Evolutionary conservation across 2,888 invertebrate genomes (phyloP), one percentile per base, ranked within the genome.

Genomic region (Papilio demoleus): DNA sequence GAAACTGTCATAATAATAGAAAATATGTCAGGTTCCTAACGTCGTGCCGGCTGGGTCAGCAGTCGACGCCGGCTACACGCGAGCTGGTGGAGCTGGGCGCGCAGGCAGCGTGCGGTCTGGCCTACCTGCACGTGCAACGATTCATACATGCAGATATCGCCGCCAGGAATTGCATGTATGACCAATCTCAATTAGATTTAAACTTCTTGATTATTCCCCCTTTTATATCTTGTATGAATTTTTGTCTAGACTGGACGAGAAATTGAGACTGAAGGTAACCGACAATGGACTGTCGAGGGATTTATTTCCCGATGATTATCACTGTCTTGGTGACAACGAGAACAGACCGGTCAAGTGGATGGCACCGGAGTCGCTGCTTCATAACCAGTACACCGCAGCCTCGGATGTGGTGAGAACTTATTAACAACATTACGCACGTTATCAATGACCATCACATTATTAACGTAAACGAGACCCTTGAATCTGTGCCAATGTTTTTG

Each of bases 271-370:
- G 75, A 96, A 97, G 88, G 93, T 99, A 78, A 95, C 97, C 38
- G 99, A 99, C 90, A 96, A 96, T 81, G 97, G 97, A 42, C 88
- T 99, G 74, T 95, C 98, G 38, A 94, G 97, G 67, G 99, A 99
- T 87, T 92, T 99, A 72, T 99, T 98, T 91, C 97, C 98, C 17
- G 95, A 95, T 73, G 99, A 99, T 88, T 99, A 99, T 89, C 97
- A 97, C 86, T 98, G 98, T 87, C 93, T 98, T 71, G 98, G 97
- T 2, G 98, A 98, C 90, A 97, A 97, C 82, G 98, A 98, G 84
- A 97, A 97, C 86, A 93, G 98, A 69, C 98, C 99, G 1, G 95
- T 99, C 74, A 98, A 98, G 89, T 99, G 98, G 98, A 94, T 98
- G 93, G 96, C 98, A 0, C 93, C 97, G 47, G 99, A 99, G 88